Base-by-base conservation (phyloP, 2,113 vertebrate genomes). In the Aspiorhynchus laticeps region DNA sequence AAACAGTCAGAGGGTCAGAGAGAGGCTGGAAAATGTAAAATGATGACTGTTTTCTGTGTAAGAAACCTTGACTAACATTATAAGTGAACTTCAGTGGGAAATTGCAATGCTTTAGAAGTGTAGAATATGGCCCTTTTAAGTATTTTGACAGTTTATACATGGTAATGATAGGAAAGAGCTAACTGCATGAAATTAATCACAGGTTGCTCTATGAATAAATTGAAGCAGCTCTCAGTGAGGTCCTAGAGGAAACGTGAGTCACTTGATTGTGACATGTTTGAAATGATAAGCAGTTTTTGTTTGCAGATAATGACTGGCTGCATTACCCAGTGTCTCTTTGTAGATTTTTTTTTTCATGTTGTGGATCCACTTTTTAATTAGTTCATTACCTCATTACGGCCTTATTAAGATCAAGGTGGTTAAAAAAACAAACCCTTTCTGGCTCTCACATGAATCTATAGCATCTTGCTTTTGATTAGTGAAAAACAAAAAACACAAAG, bases 341-440 rank as follows among this genome's bases (percentile, higher is more conserved):
- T 61, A 41, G 31, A 0, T 9, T 43, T 43, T 15, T 80, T 41
- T 31, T 59, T 53, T 61, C 11, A 61, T 80, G 33, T 61, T n/a
- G 78, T 36, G 38, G 56, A 63, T 67, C n/a, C 43, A 69, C 80
- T 33, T 15, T 80, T 83, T 69, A 67, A 83, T 83, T 67, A 83
- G 43, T 63, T 83, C 61, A 33, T 83, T 69, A 48, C 10, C 38
- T 82, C n/a, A 67, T 67, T 81, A 63, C 8, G 10, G 59, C 17
- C 63, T 31, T 48, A 83, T 69, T 46, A 83, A 48, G 80, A 69
- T 83, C 80, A 83, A 69, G 19, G 80, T 83, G 41, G 26, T 12
- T 33, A 46, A 7, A 31, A 41, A 75, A 43, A 15, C 11, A 0
- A 48, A 3, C 7, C 43, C n/a, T 65, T 21, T 65, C 38, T 1